A percentile compares a stretch with the other conserved stretches of the same genome.
Evolutionary conservation across 2,113 vertebrate genomes (phyloP).

Genomic region (Naja naja): DNA sequence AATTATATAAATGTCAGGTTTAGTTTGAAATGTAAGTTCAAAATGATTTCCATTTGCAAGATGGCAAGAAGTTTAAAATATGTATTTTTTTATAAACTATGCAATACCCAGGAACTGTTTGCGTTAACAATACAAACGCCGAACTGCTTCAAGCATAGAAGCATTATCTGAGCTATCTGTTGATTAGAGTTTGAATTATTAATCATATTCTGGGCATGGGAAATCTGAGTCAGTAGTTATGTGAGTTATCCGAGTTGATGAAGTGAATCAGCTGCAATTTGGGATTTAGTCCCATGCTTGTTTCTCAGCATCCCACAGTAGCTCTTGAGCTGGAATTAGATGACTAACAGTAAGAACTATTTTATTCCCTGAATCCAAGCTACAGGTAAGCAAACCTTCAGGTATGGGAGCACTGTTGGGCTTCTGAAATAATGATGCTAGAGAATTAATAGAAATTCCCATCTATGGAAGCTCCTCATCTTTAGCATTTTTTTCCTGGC

Average conservation of each 20-base stretch:
- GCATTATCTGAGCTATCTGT: not conserved
- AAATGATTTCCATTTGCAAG: not conserved
- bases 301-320: not conserved
- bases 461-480: not conserved
- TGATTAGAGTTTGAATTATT: conserved; percentile 4
- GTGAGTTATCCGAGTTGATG: not conserved
- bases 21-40: not conserved
- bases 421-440: not conserved
- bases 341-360: not conserved
- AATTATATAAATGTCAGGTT: not conserved
- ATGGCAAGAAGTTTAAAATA: not conserved
- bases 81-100: conserved; percentile 24
- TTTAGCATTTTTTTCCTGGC: not conserved
- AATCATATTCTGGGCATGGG: conserved; percentile 10
- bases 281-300: not conserved
- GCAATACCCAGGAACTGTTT: not conserved
- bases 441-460: not conserved
- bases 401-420: not conserved
- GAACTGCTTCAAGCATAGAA: not conserved
- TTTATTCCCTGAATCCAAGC: not conserved
- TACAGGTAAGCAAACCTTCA: not conserved
- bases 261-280: not conserved
- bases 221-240: conserved; percentile 31
- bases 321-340: not conserved
- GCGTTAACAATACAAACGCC: not conserved